phyloP scores from a whole-genome alignment of 2,888 invertebrate species.

The Tholera decimalis region DNA sequence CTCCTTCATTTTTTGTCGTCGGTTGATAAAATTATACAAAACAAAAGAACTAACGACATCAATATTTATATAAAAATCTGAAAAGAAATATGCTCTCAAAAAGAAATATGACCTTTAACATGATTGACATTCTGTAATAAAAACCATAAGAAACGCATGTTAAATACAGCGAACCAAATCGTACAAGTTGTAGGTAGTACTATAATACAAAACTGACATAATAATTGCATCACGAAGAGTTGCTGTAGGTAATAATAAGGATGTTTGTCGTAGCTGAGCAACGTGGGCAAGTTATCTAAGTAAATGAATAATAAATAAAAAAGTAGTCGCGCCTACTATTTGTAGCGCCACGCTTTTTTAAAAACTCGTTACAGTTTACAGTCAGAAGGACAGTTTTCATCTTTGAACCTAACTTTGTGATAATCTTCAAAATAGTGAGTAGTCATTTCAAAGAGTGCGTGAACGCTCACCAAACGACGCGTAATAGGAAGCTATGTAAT shows the following conservation, averaged over 20 bases:
- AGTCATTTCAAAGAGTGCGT: conserved; percentile 28
- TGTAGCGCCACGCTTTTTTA: not conserved
- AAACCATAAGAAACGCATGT: not conserved
- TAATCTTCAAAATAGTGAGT: conserved; percentile 12
- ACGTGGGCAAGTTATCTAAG: conserved; percentile 13
- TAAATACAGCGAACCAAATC: not conserved
- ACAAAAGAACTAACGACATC: no score
- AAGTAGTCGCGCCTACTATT: conserved; percentile 3
- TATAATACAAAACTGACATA: conserved; percentile 6
- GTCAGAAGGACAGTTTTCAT: not conserved
- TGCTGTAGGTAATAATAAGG: conserved; percentile 21
- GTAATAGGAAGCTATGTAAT: conserved; percentile 69
- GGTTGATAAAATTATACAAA: no score
- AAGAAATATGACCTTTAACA: not conserved
- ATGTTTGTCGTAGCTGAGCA: conserved; percentile 23
- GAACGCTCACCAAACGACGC: conserved; percentile 45
- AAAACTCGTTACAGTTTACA: not conserved
- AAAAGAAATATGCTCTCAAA: not conserved
- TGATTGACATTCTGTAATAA: not conserved
- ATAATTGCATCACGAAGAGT: conserved; percentile 24
- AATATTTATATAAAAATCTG: not conserved
- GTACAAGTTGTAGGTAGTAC: not conserved
- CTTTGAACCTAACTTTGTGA: not conserved
- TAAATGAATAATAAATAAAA: conserved; percentile 22
- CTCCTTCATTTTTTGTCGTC: no score